phyloP scores from a whole-genome alignment of 2,888 invertebrate species.

The Leptogaster cylindrica region DNA sequence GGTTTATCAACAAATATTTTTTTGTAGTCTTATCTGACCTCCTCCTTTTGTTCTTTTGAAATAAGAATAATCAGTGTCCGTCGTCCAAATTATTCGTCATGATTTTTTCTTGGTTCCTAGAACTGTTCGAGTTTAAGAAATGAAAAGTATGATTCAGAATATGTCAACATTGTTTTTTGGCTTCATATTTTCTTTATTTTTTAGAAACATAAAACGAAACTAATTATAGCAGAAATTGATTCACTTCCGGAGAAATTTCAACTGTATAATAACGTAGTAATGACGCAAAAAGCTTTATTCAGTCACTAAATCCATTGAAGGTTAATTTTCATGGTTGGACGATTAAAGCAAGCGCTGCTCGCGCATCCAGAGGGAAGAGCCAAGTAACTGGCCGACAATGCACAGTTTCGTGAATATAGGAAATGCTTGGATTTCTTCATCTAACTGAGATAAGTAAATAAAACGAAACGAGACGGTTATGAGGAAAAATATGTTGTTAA shows the following conservation, averaged over 20 bases:
- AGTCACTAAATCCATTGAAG: constrained; percentile 14
- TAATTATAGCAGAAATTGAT: constrained; percentile 17
- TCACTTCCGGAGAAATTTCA: constrained; percentile 32
- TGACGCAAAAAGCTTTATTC: constrained; percentile 3
- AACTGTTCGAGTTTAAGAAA: too few species aligned
- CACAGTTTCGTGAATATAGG: constrained; percentile 12
- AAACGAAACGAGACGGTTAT: constrained; percentile 1
- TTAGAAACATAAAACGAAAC: constrained; percentile 12
- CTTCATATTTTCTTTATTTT: too few species aligned
- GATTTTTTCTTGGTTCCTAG: too few species aligned
- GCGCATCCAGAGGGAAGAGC: too few species aligned
- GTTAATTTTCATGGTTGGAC: constrained; percentile 21
- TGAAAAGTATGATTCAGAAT: too few species aligned
- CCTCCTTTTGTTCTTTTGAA: too few species aligned
- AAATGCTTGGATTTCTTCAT: constrained; percentile 11
- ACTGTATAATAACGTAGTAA: neutral
- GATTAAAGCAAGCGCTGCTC: neutral
- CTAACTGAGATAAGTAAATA: constrained; percentile 20
- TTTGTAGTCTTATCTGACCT: too few species aligned
- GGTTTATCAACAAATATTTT: too few species aligned
- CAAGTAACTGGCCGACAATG: neutral
- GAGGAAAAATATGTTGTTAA: neutral
- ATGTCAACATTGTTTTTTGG: too few species aligned
- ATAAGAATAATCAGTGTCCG: too few species aligned
- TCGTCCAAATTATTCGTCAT: too few species aligned